phyloP scores from a whole-genome alignment of 2,888 invertebrate genomes.

The Melinaea menophilus region DNA sequence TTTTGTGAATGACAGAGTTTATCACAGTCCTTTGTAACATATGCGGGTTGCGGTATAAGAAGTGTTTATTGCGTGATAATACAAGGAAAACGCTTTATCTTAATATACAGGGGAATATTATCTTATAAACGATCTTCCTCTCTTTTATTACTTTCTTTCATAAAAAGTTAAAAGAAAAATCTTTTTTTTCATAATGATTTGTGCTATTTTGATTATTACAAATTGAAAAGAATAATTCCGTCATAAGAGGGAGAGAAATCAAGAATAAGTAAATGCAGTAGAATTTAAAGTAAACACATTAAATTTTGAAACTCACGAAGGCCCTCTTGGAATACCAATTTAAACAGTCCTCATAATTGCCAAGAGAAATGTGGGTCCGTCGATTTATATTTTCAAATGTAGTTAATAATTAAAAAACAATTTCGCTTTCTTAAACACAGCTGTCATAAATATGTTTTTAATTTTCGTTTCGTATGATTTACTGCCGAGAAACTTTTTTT shows the following conservation, averaged over 20 bases:
- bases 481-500: neutral
- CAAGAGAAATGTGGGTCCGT: constrained; percentile 4
- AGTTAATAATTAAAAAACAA: constrained; percentile 30
- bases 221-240: no score
- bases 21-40: constrained; percentile 25
- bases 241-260: no score
- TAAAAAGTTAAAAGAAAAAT: no score
- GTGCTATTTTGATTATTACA: no score
- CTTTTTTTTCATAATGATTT: no score
- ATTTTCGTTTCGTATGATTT: constrained; percentile 16
- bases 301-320: no score
- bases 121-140: neutral
- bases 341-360: constrained; percentile 1
- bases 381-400: constrained; percentile 17
- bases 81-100: constrained; percentile 8
- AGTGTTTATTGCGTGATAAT: constrained; percentile 18
- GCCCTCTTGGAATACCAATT: constrained; percentile 1
- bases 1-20: constrained; percentile 16
- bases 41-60: constrained; percentile 21
- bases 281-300: no score
- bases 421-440: constrained; percentile 21
- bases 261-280: no score
- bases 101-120: neutral
- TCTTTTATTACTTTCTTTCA: neutral
- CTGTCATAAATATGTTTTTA: constrained; percentile 29